These are phyloP conservation scores for Ochlodes sylvanus DNA, from an alignment of 2,888 invertebrate species.

Conservation along the genomic window DNA sequence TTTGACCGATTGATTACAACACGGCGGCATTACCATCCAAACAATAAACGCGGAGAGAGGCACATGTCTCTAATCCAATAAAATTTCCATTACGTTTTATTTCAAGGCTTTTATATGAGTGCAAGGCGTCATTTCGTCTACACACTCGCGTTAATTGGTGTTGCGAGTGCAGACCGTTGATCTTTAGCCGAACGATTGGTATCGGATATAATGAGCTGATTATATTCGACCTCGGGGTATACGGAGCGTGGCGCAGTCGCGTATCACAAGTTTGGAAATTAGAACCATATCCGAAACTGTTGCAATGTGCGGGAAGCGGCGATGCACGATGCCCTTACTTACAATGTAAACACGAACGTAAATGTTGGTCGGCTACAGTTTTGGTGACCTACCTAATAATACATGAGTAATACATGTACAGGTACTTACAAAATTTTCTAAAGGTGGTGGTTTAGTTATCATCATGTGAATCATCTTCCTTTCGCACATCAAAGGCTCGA, in stretches of 20 bases:
- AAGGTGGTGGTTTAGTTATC: too few species aligned
- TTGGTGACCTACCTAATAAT: too few species aligned
- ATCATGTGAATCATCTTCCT: too few species aligned
- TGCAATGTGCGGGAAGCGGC: neutral
- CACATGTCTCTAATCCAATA: slow-evolving; percentile 4
- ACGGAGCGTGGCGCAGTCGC: slow-evolving; percentile 26
- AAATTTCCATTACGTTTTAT: slow-evolving; percentile 9
- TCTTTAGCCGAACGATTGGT: slow-evolving; percentile 5
- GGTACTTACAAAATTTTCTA: too few species aligned
- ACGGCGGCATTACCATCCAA: neutral
- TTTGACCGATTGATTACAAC: too few species aligned
- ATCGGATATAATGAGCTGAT: slow-evolving; percentile 21
- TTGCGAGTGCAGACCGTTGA: slow-evolving; percentile 10
- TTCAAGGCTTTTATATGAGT: neutral
- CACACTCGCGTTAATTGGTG: neutral
- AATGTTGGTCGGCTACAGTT: too few species aligned
- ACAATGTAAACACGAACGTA: neutral
- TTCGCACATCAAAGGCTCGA: too few species aligned
- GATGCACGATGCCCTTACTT: neutral
- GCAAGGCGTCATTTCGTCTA: neutral
- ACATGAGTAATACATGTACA: too few species aligned
- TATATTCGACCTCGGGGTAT: slow-evolving; percentile 32
- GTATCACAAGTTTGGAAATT: slow-evolving; percentile 29
- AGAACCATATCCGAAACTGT: neutral
- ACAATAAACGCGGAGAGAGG: neutral